These are phyloP conservation scores for Bombus pyrosoma DNA, from an alignment of 1,140 invertebrate genomes.

Conservation along the genomic window DNA sequence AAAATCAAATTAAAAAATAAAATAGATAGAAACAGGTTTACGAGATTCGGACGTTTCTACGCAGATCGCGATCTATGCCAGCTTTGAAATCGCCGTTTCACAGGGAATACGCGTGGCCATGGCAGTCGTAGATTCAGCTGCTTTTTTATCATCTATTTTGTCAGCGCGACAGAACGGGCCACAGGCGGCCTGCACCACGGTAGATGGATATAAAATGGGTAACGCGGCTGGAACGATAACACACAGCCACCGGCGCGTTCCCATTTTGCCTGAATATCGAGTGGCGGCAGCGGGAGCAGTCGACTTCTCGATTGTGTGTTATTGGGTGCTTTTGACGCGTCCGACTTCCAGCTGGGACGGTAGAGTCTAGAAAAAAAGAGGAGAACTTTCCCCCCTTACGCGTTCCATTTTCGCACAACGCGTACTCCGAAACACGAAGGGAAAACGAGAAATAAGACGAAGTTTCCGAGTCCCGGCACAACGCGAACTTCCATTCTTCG, in stretches of 20 bases:
- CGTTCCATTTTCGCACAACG: conserved; percentile 42
- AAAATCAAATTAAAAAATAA: neutral
- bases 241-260: conserved; percentile 46
- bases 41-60: neutral
- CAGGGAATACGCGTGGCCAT: conserved; percentile 3
- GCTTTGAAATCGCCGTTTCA: conserved; percentile 49
- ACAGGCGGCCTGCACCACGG: conserved; percentile 28
- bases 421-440: neutral
- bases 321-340: conserved; percentile 59
- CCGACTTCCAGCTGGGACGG: conserved; percentile 16
- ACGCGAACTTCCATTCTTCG: neutral
- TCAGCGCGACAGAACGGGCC: conserved; percentile 29
- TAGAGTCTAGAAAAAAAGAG: neutral
- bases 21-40: neutral
- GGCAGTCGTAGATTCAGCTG: conserved; percentile 2
- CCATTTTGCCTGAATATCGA: conserved; percentile 67
- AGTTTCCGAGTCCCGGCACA: neutral
- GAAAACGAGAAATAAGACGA: neutral
- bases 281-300: conserved; percentile 47
- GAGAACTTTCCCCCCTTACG: neutral
- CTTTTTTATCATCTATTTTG: conserved; percentile 55
- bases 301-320: conserved; percentile 63
- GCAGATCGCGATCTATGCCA: conserved; percentile 29
- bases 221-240: conserved; percentile 62
- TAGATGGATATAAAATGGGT: conserved; percentile 54